Base-by-base conservation (phyloP, 2,113 vertebrate species). In the Pedionomus torquatus region DNA sequence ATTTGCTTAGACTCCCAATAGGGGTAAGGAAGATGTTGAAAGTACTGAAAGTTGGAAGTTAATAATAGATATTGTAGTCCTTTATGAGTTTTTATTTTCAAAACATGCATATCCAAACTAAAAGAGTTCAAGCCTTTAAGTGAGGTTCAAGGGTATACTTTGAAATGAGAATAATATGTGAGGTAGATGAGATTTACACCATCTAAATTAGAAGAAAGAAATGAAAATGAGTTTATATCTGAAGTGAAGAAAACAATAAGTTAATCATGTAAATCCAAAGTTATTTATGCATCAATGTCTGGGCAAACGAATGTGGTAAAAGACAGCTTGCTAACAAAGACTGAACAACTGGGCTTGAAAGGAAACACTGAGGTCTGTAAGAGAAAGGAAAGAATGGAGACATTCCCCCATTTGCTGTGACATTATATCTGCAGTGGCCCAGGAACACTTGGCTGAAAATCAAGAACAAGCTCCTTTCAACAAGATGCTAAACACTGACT, bases 31-130 rank as follows among this genome's bases (percentile, higher is more conserved):
- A 72, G 23, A 43, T 23, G 26, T 46, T 85, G 69, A 82, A 92
- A 72, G 57, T 54, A 69, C 21, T 54, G 43, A 20, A 89, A 93
- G 71, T 48, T 89, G 23, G 35, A 90, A 70, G 84, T 49, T 92
- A 92, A 82, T 85, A 52, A 82, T 16, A 93, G 76, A 72, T 83
- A 83, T 24, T 81, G 28, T 52, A 69, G 64, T 69, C 13, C 33
- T 87, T 84, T 37, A 90, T 51, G 44, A 93, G 37, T 26, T 83
- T 85, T 93, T 89, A 52, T 94, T 93, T 94, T 93, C 43, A 46
- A 94, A 91, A 72, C 39, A 69, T 63, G 41, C 41, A 75, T 55
- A 55, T 11, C 17, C 3, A 7, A 78, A 80, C 23, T 57, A 89
- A 87, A 72, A 81, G n/a, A 66, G 33, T 72, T 84, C 46, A 93